phyloP scores from a whole-genome alignment of 2,797 vertebrate genomes.

The Macrochelys suwanniensis region DNA sequence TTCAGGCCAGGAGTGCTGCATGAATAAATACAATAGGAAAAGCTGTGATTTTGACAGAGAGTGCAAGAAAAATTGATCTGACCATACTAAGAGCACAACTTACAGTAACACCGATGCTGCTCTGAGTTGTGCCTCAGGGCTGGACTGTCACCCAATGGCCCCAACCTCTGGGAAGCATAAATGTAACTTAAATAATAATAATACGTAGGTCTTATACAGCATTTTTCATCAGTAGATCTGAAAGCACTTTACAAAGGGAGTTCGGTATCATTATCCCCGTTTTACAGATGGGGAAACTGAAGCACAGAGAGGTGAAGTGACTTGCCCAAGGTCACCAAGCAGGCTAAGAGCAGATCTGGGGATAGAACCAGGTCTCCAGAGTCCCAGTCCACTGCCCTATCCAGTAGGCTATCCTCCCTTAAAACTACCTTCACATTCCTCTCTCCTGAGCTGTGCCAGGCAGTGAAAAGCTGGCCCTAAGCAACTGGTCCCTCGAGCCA shows the following conservation, averaged over 20 bases:
- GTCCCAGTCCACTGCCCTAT: not conserved
- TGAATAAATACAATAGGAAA: not conserved
- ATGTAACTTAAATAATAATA: not conserved
- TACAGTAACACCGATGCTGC: not conserved
- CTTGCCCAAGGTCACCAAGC: not conserved
- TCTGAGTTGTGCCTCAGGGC: not conserved
- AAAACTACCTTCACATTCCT: not conserved
- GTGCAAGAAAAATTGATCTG: not conserved
- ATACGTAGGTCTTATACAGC: not conserved
- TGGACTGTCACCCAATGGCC: not conserved
- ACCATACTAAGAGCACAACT: not conserved
- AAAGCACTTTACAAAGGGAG: not conserved
- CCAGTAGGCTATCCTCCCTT: not conserved
- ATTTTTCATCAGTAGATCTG: not conserved
- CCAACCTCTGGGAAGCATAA: not conserved
- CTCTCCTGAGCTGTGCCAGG: fast-evolving
- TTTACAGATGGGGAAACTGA: not conserved
- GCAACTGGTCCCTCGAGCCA: not conserved
- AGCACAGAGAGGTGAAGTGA: not conserved
- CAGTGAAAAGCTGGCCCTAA: not conserved
- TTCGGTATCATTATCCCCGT: not conserved
- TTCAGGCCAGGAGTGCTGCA: not conserved
- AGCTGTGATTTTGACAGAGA: not conserved
- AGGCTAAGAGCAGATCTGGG: not conserved
- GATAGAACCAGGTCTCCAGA: not conserved